Conservation (phyloP, 35 echinoderm and acorn worm genomes). For the Nesometra sesokonis region DNA sequence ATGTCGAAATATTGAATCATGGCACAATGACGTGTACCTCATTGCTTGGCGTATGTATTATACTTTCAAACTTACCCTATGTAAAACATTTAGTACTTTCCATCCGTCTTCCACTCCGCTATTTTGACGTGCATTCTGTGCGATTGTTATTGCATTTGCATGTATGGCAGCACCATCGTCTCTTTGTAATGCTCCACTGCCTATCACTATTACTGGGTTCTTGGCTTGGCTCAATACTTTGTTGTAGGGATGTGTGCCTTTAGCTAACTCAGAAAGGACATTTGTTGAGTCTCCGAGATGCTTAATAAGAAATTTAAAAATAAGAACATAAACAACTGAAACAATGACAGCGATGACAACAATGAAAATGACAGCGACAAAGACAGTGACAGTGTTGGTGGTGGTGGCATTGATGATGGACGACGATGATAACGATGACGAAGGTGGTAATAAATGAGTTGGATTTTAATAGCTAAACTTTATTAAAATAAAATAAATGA, state of each 20-base stretch:
- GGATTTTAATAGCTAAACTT: too few species aligned
- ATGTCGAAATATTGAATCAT: too few species aligned
- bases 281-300: constrained; percentile 66
- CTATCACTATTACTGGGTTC: constrained; percentile 82
- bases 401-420: too few species aligned
- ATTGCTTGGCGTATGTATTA: too few species aligned
- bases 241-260: constrained; percentile 74
- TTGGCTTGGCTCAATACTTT: constrained; percentile 57
- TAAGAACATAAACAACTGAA: too few species aligned
- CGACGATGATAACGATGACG: too few species aligned
- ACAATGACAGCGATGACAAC: too few species aligned
- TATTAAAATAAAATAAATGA: too few species aligned
- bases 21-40: too few species aligned
- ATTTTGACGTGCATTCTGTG: constrained; percentile 46
- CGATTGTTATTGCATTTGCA: constrained; percentile 38
- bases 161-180: constrained; percentile 79
- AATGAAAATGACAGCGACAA: too few species aligned
- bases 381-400: too few species aligned
- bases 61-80: constrained; percentile 56
- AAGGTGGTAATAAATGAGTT: too few species aligned
- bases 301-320: constrained; percentile 16
- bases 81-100: constrained; percentile 91
- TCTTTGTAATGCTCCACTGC: constrained; percentile 82
- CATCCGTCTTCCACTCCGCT: constrained; percentile 49
- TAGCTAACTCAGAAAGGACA: constrained; percentile 46